Base-by-base conservation (phyloP, 2,797 vertebrate species). In the Discoglossus pictus region DNA sequence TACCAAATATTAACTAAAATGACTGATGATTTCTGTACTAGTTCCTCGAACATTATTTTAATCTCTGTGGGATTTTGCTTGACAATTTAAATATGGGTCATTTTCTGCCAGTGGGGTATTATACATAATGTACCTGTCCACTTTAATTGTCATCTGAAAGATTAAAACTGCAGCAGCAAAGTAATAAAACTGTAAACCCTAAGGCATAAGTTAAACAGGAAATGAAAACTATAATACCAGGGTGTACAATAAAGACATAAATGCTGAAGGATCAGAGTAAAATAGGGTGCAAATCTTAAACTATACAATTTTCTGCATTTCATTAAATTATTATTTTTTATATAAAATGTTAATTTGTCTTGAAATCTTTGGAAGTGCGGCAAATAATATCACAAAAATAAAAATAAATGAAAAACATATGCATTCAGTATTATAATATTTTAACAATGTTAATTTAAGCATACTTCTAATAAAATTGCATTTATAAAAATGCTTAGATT, bases 211-310 rank as follows among this genome's bases (percentile, higher is more conserved):
- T 61, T 61, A 61, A 67, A 68, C 59, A 68, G 47, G 39, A 68
- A 68, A 60, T 50, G 55, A 43, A n/a, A 60, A 34, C 39, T 51
- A 24, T 68, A 25, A 60, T 60, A 52, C 23, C 55, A 60, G 4
- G 13, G 47, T 60, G 50, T 60, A 61, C 18, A 68, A 60, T 60
- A 44, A 51, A 56, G 61, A 59, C 40, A 5, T 7, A 64, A 64
- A 53, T 53, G 24, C 18, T 31, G 17, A 50, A 50, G 39, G 27
- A 51, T 67, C 46, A 59, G 2, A 42, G 43, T 67, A 42, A 67
- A 67, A 67, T 9, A 20, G 54, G 13, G 5, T 54, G 48, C 50
- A 18, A 54, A 43, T 7, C 16, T 17, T 31, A 27, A 31, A 31
- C 27, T 31, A 7, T 10, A 21, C 48, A 31, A 11, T 20, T 31